Base-by-base conservation (phyloP, 2,888 invertebrate genomes). In the Laothoe populi region DNA sequence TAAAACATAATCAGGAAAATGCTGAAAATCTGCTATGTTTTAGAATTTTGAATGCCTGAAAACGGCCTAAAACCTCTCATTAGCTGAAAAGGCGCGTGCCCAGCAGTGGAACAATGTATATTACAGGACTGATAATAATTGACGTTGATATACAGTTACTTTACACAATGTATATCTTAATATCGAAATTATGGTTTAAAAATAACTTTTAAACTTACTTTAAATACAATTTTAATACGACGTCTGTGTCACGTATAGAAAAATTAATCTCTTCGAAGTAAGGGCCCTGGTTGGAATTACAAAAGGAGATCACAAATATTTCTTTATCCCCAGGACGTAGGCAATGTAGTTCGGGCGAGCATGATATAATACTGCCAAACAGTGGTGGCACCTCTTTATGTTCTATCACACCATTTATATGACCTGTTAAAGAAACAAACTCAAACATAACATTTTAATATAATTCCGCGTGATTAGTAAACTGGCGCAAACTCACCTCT, bases 201-300 rank as follows among this genome's bases (percentile, higher is more conserved):
- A 16, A 19, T 7, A 44, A 19, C 2, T 19, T 19, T 1, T 13
- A 16, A 59, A 65, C 89, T 85, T 87, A 95, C 95, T 93, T 94
- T 61, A 95, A 83, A 71, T 94, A 91, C 19, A 95, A 77, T 66
- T 92, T 92, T 46, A 95, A 73, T 4, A 91, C 75, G 63, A 95
- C 94, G 61, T 84, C 79, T 0, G 95, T 94, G 70, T 95, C 95
- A n/a, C 91, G 88, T 63, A 95, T 92, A 1, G 75, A 63, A 76
- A 95, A 95, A 66, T 93, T 87, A 1, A 95, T 78, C 78, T 93
- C 94, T 82, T 95, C 95, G 59, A 95, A 87, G 74, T 94, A 95
- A 10, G 93, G 90, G 46, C 95, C 95, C 70, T 94, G 94, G 26
- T 92, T 92, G 8, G 91, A 90, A 60, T 95, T 94, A 24, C 85